A percentile compares a stretch with the other conserved stretches of the same genome.
Evolutionary conservation across 1,140 invertebrate genomes (phyloP).

Genomic region (Mizuhopecten yessoensis): DNA sequence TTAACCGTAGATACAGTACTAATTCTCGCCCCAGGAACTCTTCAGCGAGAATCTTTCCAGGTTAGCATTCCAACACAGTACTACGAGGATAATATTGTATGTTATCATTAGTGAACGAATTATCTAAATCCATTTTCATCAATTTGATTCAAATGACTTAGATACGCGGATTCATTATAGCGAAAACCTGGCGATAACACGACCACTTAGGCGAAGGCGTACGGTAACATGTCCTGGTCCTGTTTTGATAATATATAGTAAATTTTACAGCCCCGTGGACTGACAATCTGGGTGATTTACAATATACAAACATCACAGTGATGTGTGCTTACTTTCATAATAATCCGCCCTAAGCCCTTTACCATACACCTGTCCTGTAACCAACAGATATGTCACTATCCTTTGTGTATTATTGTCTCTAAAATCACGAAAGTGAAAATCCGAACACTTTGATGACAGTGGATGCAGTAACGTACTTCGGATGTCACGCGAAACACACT

Average conservation of each 20-base stretch:
- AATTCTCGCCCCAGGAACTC: neutral
- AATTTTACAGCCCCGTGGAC: neutral
- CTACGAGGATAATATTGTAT: neutral
- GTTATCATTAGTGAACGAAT: neutral
- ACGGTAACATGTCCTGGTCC: slow-evolving; percentile 7
- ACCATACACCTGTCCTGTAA: slow-evolving; percentile 25
- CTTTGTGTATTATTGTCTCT: slow-evolving; percentile 6
- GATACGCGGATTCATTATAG: slow-evolving; percentile 14
- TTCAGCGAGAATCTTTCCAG: neutral
- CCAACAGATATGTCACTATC: neutral
- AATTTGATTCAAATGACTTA: slow-evolving; percentile 12
- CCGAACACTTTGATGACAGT: neutral
- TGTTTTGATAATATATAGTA: slow-evolving; percentile 15
- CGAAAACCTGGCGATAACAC: slow-evolving; percentile 9
- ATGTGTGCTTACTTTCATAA: neutral
- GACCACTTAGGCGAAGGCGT: neutral
- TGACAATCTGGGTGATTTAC: slow-evolving; percentile 1
- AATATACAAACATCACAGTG: neutral
- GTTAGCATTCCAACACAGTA: neutral
- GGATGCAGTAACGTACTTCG: neutral
- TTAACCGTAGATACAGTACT: neutral
- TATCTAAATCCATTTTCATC: slow-evolving; percentile 39
- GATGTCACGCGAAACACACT: neutral
- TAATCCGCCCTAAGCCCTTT: slow-evolving; percentile 18
- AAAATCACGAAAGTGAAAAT: neutral